Evolutionary conservation across 2,888 invertebrate genomes (phyloP), one percentile per base, ranked within the genome.

Genomic region (Euclidia mi): DNA sequence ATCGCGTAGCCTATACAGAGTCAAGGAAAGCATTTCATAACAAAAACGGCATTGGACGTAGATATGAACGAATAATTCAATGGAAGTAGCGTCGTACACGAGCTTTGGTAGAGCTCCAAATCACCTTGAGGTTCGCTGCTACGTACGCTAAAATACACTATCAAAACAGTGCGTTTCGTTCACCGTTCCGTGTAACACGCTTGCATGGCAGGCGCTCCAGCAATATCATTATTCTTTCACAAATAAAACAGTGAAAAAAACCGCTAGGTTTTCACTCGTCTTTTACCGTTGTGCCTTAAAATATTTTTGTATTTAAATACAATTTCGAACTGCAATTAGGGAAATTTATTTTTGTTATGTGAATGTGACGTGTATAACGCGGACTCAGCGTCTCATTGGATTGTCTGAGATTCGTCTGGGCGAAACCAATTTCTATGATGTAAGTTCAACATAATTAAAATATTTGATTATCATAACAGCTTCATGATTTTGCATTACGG

Each of bases 141-240:
- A 87, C 86, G 85, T 84, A 89, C 91, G 90, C 89, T 91, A 90
- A 90, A 91, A 89, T 89, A 92, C 88, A 85, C 90, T 88, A 91
- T 91, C 91, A 91, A 92, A 94, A 93, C 94, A 94, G 94, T 94
- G 85, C 80, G 88, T 85, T 85, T 81, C 79, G 81, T 77, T 79
- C 82, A 70, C 55, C 78, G 88, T 72, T 71, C 58, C 64, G 74
- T 73, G 86, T 59, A 80, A 80, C 88, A 91, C 91, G 92, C 66
- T 61, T 65, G 78, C 61, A 50, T 56, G 56, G 57, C 70, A 60
- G 58, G 57, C 74, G 71, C 65, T 59, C 64, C 40, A 45, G 38
- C 61, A 52, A 48, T 62, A 59, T 65, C 47, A 59, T 69, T 47
- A 65, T 62, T 70, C 55, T 60, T 63, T 56, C 63, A 56, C 57